Base-by-base conservation (phyloP, 2,113 vertebrate species). In the Lycaon pictus region DNA sequence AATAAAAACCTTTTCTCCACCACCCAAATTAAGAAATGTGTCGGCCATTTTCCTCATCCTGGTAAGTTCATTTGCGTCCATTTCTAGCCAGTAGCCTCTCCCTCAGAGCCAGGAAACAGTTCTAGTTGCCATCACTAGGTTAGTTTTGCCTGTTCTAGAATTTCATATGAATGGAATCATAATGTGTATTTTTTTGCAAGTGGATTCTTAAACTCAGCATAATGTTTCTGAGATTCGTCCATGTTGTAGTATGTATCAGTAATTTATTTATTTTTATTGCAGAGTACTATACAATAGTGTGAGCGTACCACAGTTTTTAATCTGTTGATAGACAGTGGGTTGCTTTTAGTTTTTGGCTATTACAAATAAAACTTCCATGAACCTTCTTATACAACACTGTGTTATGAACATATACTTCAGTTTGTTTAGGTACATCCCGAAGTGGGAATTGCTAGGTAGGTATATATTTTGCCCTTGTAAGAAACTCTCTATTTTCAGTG, bases 71-170 rank as follows among this genome's bases (percentile, higher is more conserved):
- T 27, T 43, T 72, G 35, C n/a, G 43, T 58, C 29, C 20, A 22
- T 94, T 63, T 71, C 9, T 53, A 67, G 29, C 84, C 32, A 3
- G 0, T 37, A 16, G 25, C 10, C 9, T n/a, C 5, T 58, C 32
- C 74, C 8, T 53, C 58, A 7, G n/a, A 58, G 12, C 5, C 15
- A 29, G 22, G 3, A 4, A 63, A 60, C n/a, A 16, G 2, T 81
- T 90, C 27, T 58, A 16, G 12, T 67, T 80, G 15, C 65, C 85
- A 1, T 88, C 19, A 27, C 8, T 69, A 17, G 7, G 20, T 88
- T 43, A 17, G 16, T 95, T 88, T 90, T 90, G 53, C 77, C 27
- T 95, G 3, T 92, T 88, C 55, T 92, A 25, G 92, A 71, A 77
- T 58, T 88, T 89, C 51, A 17, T 11, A 0, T 32, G 62, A 90